Evolutionary conservation across 1,140 invertebrate genomes (phyloP).

Genomic region (Drepana arcuata): DNA sequence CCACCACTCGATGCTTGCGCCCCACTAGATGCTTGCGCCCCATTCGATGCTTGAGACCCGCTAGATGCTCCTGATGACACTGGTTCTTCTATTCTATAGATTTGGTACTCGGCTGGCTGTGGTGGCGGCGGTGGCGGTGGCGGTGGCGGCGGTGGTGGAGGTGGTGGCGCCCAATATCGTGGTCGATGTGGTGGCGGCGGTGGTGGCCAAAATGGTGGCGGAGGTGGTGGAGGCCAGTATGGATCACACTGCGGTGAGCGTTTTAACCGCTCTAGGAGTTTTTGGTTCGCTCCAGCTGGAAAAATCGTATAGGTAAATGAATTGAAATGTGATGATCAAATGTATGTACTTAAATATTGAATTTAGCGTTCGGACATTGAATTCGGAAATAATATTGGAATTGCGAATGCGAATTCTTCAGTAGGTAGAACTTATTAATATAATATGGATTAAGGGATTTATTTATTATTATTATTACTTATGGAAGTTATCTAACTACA

Average conservation of each 20-base stretch:
- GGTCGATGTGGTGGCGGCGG: constrained; percentile 14
- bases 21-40: neutral
- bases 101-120: constrained; percentile 1
- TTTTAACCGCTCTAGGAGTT: constrained; percentile 19
- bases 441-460: no score
- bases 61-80: constrained; percentile 1
- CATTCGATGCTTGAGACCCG: neutral
- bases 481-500: no score
- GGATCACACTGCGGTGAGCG: constrained; percentile 26
- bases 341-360: no score
- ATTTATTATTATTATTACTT: no score
- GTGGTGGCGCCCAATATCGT: no score
- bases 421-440: no score
- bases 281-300: constrained; percentile 18
- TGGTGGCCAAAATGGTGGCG: constrained; percentile 16
- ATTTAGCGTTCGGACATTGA: no score
- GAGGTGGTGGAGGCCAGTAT: constrained; percentile 15
- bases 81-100: neutral
- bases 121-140: constrained; percentile 3
- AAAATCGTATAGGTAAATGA: no score
- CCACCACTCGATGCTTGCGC: constrained; percentile 3
- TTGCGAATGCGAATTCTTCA: no score
- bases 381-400: no score
- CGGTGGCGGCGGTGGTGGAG: constrained; percentile 7
- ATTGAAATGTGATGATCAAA: no score